A percentile compares a stretch with the other conserved stretches of the same genome.
Evolutionary conservation across 2,888 invertebrate species (phyloP).

Genomic region (Girardia tigrina): DNA sequence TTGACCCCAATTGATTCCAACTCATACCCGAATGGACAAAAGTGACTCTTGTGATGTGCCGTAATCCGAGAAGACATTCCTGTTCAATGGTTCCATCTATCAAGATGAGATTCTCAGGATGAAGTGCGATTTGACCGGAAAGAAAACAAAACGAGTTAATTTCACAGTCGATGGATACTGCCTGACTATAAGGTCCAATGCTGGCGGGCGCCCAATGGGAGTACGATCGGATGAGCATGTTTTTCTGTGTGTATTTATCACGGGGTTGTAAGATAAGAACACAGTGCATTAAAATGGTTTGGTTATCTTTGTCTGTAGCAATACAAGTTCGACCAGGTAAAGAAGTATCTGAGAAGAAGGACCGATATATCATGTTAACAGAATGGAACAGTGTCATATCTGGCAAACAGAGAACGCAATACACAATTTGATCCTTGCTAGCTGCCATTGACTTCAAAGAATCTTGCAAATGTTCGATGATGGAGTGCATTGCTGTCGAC

Average conservation of each 20-base stretch:
- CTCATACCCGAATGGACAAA: slow-evolving; percentile 58
- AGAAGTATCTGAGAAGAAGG: not conserved
- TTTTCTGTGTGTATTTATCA: not conserved
- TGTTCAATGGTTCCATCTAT: slow-evolving; percentile 65
- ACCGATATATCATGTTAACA: not conserved
- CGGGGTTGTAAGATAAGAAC: too few relatives aligned
- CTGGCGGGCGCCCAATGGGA: slow-evolving; percentile 97
- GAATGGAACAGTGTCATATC: not conserved
- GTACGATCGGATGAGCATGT: slow-evolving; percentile 70
- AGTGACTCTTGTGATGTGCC: slow-evolving; percentile 69
- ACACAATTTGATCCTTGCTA: not conserved
- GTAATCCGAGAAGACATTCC: slow-evolving; percentile 60
- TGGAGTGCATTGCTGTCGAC: too few relatives aligned
- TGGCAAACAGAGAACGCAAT: not conserved
- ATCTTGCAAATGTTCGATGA: too few relatives aligned
- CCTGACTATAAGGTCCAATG: slow-evolving; percentile 88
- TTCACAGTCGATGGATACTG: slow-evolving; percentile 51
- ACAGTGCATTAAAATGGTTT: too few relatives aligned
- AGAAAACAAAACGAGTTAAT: slow-evolving; percentile 49
- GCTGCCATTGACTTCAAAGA: too few relatives aligned
- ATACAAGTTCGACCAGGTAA: not conserved
- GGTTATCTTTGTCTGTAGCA: not conserved
- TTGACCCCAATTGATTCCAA: slow-evolving; percentile 68
- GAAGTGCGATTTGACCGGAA: slow-evolving; percentile 78
- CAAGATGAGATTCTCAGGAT: slow-evolving; percentile 66